These are phyloP conservation scores for Petrocephalus schoutedeni DNA, from an alignment of 2,797 vertebrate species.

Conservation along the genomic window DNA sequence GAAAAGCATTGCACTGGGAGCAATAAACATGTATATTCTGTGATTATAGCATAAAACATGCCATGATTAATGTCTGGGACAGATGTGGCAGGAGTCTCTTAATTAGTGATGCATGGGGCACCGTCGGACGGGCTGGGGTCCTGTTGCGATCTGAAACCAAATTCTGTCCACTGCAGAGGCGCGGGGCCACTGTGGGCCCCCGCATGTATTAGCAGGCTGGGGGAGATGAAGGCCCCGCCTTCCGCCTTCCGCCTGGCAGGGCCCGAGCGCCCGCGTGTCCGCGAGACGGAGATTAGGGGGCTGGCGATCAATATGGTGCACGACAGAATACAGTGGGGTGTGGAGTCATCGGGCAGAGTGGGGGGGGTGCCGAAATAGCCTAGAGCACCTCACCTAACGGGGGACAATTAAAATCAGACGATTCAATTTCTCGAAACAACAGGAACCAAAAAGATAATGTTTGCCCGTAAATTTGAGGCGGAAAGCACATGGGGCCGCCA, in stretches of 20 bases:
- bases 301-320: conserved; percentile 64
- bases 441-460: conserved; percentile 67
- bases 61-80: conserved; percentile 4
- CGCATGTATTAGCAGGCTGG: conserved; percentile 42
- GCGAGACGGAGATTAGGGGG: conserved; percentile 63
- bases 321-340: conserved; percentile 57
- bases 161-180: conserved; percentile 45
- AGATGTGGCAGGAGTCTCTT: conserved; percentile 7
- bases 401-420: conserved; percentile 74
- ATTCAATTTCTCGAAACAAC: conserved; percentile 74
- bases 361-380: conserved; percentile 55
- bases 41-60: background rate
- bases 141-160: conserved; percentile 47
- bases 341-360: conserved; percentile 50
- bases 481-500: conserved; percentile 51
- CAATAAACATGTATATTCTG: background rate
- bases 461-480: conserved; percentile 64
- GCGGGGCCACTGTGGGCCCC: conserved; percentile 20
- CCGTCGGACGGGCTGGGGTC: conserved; percentile 27
- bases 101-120: background rate
- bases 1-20: background rate
- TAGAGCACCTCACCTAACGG: conserved; percentile 63
- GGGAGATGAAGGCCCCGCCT: conserved; percentile 40
- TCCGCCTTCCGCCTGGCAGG: conserved; percentile 60
- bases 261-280: conserved; percentile 56